phyloP scores from a whole-genome alignment of 1,140 invertebrate species.

The Nephila pilipes region DNA sequence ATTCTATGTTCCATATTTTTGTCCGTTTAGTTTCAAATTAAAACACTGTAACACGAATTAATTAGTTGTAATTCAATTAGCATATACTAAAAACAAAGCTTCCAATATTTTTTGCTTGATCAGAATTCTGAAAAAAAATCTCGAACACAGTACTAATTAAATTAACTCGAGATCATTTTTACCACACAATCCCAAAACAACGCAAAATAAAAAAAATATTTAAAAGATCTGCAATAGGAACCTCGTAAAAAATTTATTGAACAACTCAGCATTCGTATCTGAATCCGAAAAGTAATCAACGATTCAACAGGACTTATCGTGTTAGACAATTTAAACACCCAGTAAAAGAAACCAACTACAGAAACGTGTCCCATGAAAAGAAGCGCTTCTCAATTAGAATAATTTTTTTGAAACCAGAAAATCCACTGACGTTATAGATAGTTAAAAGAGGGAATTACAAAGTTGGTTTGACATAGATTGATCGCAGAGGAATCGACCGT shows the following conservation, averaged over 20 bases:
- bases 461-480: constrained; percentile 58
- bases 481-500: constrained; percentile 13
- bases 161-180: too few relatives aligned
- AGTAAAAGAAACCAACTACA: constrained; percentile 7
- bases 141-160: too few relatives aligned
- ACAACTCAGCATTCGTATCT: not conserved
- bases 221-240: not conserved
- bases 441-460: constrained; percentile 45
- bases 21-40: too few relatives aligned
- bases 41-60: too few relatives aligned
- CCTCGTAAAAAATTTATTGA: not conserved
- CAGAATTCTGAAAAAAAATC: too few relatives aligned
- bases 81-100: too few relatives aligned
- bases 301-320: constrained; percentile 34
- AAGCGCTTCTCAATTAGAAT: constrained; percentile 16
- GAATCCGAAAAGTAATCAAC: not conserved
- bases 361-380: not conserved
- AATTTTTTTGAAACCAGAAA: not conserved
- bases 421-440: constrained; percentile 17
- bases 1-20: too few relatives aligned
- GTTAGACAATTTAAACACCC: constrained; percentile 34
- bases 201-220: too few relatives aligned
- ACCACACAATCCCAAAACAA: too few relatives aligned
- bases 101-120: too few relatives aligned
- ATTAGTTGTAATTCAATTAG: too few relatives aligned